Evolutionary conservation across 1,140 invertebrate genomes (phyloP), one percentile per base, ranked within the genome.

Genomic region (Lethrus apterus): DNA sequence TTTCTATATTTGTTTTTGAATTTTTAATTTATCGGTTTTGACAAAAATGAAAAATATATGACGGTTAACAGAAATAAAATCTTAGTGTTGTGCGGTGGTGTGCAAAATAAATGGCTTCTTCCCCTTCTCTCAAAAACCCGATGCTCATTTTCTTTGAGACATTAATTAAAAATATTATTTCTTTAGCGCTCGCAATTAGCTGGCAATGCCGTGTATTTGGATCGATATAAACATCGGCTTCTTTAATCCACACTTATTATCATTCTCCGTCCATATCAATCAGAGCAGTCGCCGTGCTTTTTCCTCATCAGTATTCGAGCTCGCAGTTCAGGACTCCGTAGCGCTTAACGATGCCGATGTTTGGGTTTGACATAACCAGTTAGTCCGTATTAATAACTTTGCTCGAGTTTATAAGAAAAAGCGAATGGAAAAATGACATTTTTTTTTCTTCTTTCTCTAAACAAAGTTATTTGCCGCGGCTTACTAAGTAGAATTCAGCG

Each of bases 351-450:
- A 64, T 46, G 58, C 48, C 60, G 54, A 63, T 63, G 62, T 61
- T 66, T 66, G 64, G 64, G 54, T 66, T 66, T 66, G 64, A 66
- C 64, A 66, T 66, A 66, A 66, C 64, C 64, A 66, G 64, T 66
- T 66, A 65, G 63, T 64, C 59, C 62, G 59, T 65, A 66, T 66
- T 66, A 66, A 66, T 66, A 66, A 66, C 63, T 66, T 65, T 62
- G 57, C 57, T 55, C 50, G 58, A 64, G 60, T 64, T 61, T 57
- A 55, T 52, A 59, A 58, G 55, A 64, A 66, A 61, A 63, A 62
- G 53, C 56, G 56, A 58, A 62, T 59, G 59, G 64, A 66, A 66
- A 66, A 66, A 64, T 65, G 64, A 66, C 64, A 65, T 38, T 38
- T 23, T 38, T 38, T 38, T 15, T 38, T 38, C 24, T 21, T 18